Evolutionary conservation across 1,140 invertebrate species (phyloP), one percentile per base, ranked within the genome.

Genomic region (Calephelis virginiensis): DNA sequence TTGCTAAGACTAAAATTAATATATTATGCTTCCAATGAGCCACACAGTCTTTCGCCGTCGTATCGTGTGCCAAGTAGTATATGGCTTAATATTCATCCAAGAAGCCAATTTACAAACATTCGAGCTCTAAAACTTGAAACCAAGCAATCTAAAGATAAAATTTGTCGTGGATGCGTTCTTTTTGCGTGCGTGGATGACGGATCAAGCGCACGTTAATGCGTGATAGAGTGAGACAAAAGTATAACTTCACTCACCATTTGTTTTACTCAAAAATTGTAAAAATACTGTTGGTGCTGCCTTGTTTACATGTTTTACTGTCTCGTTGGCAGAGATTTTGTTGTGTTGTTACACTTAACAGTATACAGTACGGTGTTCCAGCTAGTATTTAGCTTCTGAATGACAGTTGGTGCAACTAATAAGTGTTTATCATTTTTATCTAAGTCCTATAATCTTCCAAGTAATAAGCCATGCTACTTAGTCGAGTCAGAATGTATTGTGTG

Each of bases 1-100:
- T 60, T 37, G 13, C 10, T 37, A 28, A 17, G 14, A 7, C 56
- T 10, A 9, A 17, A 11, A 1, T 38, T 28, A 28, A 28, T 28
- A 28, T 4, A n/a, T 10, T 37, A 28, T 47, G 28, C 62, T 70
- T 70, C 64, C 68, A 72, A 69, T 68, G 70, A 72, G 64, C 67
- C 68, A 64, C 38, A 53, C 49, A 40, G 43, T 67, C 65, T 66
- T 38, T 63, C 48, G 61, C 43, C 65, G 67, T 69, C 50, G 56
- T 37, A 37, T 59, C 50, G 56, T 37, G 56, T 59, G 37, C 56
- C 12, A 59, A n/a, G 56, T 59, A 59, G 56, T 37, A 56, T 14
- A 37, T 17, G 53, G 50, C 50, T 53, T 53, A 17, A 14, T 17
- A 28, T 53, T 10, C 17, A 11, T 8, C 14, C 9, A 2, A 14